Percentiles rank a stretch among this genome's conserved stretches.
phyloP scores from a whole-genome alignment of 2,888 invertebrate species.

The Mechanitis mazaeus region DNA sequence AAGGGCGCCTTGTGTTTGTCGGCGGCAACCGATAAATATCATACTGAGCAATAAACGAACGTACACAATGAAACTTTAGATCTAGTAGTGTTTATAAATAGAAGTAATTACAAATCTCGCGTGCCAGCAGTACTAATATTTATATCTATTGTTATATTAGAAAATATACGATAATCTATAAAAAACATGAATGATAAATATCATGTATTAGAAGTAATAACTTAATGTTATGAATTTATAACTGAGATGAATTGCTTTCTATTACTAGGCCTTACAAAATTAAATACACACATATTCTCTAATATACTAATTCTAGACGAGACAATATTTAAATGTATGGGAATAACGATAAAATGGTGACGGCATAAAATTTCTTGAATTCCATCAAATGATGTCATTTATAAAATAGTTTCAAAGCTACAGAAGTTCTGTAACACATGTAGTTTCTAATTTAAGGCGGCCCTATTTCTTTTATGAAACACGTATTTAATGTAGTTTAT shows the following conservation, averaged over 20 bases:
- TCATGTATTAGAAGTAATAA: too few relatives aligned
- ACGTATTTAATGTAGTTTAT: too few relatives aligned
- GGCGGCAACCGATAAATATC: conserved; percentile 5
- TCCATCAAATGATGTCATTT: conserved; percentile 3
- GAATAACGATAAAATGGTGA: background rate
- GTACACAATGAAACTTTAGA: background rate
- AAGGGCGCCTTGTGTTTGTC: conserved; percentile 35
- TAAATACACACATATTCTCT: too few relatives aligned
- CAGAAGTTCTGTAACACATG: background rate
- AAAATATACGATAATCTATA: too few relatives aligned
- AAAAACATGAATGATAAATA: too few relatives aligned
- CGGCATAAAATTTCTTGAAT: background rate
- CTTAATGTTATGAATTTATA: too few relatives aligned
- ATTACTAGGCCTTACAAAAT: too few relatives aligned
- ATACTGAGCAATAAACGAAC: conserved; percentile 1
- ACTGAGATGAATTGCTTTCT: too few relatives aligned
- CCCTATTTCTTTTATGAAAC: background rate
- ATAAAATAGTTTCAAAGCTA: background rate
- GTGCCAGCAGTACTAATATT: too few relatives aligned
- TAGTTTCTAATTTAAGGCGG: background rate
- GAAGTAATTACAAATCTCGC: background rate
- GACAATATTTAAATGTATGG: conserved; percentile 23
- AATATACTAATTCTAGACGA: too few relatives aligned
- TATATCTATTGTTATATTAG: too few relatives aligned
- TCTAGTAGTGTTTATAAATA: background rate